Evolutionary conservation across 2,797 vertebrate genomes (phyloP).

Genomic region (Acrossocheilus wenchowensis): DNA sequence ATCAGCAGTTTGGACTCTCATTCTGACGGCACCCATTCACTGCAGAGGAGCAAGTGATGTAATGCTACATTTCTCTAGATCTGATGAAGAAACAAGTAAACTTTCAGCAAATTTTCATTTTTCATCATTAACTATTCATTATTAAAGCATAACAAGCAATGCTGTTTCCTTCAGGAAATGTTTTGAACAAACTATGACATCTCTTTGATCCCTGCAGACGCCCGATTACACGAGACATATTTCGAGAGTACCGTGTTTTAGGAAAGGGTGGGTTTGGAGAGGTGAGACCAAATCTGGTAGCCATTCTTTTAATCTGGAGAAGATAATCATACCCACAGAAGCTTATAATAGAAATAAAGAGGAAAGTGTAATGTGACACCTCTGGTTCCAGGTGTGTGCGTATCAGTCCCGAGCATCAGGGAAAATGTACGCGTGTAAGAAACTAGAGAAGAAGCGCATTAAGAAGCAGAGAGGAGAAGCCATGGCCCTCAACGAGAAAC

Average conservation of each 20-base stretch:
- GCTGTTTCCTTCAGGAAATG: background rate
- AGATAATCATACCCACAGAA: background rate
- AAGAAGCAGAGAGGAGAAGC: constrained; percentile 84
- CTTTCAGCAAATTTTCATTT: background rate
- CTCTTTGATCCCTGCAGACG: constrained; percentile 70
- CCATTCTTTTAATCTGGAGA: background rate
- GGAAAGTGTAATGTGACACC: background rate
- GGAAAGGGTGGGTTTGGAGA: constrained; percentile 90
- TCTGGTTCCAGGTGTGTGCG: constrained; percentile 81
- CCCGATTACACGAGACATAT: constrained; percentile 78
- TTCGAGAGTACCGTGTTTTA: constrained; percentile 86
- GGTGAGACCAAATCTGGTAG: constrained; percentile 68
- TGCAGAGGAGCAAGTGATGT: background rate
- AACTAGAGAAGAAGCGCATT: constrained; percentile 88
- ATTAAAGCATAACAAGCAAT: background rate
- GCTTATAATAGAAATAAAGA: background rate
- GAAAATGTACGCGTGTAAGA: constrained; percentile 91
- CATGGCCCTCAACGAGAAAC: constrained; percentile 88
- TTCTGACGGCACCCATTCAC: background rate
- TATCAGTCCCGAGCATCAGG: constrained; percentile 84
- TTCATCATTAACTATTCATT: background rate
- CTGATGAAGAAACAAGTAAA: background rate
- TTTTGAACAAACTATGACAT: constrained; percentile 23
- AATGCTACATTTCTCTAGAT: background rate
- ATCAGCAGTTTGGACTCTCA: background rate